Evolutionary conservation across 1,140 invertebrate species (phyloP).

Genomic region (Hesperophylax magnus): DNA sequence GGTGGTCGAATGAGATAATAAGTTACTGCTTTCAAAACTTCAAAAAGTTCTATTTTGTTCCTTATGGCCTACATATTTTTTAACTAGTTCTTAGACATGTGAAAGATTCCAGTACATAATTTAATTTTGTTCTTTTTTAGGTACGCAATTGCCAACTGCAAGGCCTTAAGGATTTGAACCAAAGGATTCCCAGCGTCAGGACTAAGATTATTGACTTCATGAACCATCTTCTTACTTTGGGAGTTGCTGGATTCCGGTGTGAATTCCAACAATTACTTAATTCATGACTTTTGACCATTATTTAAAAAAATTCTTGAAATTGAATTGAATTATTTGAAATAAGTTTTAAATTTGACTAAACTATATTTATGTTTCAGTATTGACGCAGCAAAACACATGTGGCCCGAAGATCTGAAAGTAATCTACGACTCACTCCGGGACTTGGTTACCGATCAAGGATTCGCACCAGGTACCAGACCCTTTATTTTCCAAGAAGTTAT

Average conservation of each 20-base stretch:
- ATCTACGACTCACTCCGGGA: constrained; percentile 70
- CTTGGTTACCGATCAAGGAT: constrained; percentile 69
- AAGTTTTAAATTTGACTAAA: background rate
- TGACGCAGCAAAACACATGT: constrained; percentile 78
- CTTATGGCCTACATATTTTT: background rate
- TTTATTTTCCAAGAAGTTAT: constrained; percentile 83
- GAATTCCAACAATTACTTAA: background rate
- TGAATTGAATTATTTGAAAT: background rate
- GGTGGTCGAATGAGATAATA: background rate
- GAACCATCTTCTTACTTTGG: constrained; percentile 73
- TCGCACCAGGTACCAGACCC: constrained; percentile 66
- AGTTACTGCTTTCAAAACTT: background rate
- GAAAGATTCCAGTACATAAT: background rate
- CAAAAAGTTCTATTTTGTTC: background rate
- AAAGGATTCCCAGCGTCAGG: constrained; percentile 72
- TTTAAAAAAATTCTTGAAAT: too few species aligned
- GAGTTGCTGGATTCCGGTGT: constrained; percentile 79
- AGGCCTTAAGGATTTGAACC: constrained; percentile 77
- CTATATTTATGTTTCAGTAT: constrained; percentile 61
- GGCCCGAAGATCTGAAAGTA: constrained; percentile 70
- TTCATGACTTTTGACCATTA: background rate
- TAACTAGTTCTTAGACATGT: background rate
- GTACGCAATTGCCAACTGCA: constrained; percentile 76
- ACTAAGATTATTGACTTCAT: constrained; percentile 72
- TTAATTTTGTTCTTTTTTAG: constrained; percentile 54